These are phyloP conservation scores for Hephaestus fuliginosus DNA, from an alignment of 2,797 vertebrate genomes.

Conservation along the genomic window DNA sequence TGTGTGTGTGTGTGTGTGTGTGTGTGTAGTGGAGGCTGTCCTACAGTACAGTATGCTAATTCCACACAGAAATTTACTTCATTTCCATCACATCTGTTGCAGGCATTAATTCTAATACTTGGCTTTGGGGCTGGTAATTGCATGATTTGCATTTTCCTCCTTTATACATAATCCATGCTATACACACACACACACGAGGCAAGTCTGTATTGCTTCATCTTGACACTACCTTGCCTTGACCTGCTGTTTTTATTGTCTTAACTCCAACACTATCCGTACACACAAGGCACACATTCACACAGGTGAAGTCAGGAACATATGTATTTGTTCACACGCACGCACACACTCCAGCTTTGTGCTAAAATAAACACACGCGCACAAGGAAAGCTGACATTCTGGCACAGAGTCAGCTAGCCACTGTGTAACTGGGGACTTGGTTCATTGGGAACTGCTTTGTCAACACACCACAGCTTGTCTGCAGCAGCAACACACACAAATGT, in stretches of 20 bases:
- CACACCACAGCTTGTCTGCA: constrained; percentile 46
- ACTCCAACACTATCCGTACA: constrained; percentile 1
- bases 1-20: constrained; percentile 13
- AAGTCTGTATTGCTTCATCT: background rate
- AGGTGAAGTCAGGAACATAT: constrained; percentile 36
- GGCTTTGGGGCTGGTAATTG: constrained; percentile 78
- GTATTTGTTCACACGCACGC: constrained; percentile 21
- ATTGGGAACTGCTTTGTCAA: constrained; percentile 66
- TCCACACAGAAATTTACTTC: constrained; percentile 63
- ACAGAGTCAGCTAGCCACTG: constrained; percentile 36
- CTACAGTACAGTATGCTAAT: constrained; percentile 60
- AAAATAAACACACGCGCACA: constrained; percentile 35
- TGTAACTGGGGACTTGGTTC: constrained; percentile 54
- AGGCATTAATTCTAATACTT: constrained; percentile 76
- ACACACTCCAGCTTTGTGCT: constrained; percentile 7
- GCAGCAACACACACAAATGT: background rate
- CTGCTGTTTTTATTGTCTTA: constrained; percentile 48
- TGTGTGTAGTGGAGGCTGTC: constrained; percentile 14
- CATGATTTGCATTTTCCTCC: constrained; percentile 80
- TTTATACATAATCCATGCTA: constrained; percentile 72
- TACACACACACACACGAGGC: constrained; percentile 11
- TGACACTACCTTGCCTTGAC: constrained; percentile 47
- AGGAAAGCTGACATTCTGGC: constrained; percentile 55
- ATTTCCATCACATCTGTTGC: constrained; percentile 74
- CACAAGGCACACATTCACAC: background rate